Percentiles rank a stretch among this genome's conserved stretches.
Conservation (phyloP, 2,113 vertebrate species). For the Prunella himalayana region DNA sequence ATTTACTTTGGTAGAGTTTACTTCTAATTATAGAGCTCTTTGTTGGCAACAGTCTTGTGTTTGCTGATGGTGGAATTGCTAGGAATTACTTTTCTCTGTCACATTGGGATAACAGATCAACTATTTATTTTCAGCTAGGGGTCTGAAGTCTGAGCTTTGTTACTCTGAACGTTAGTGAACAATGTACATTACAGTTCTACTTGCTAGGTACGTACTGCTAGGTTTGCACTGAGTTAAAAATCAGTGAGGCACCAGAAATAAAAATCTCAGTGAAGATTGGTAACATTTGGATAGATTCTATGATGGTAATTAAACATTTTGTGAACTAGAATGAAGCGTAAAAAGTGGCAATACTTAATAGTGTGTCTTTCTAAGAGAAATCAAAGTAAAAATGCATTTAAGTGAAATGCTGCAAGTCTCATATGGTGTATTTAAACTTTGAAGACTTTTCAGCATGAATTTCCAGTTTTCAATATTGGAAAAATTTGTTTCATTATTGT, state of each 20-base stretch:
- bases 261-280: not conserved
- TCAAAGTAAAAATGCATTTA: not conserved
- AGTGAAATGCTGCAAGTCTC: not conserved
- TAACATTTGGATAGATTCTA: not conserved
- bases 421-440: not conserved
- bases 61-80: not conserved
- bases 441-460: not conserved
- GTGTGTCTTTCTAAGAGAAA: not conserved
- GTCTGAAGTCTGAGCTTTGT: not conserved
- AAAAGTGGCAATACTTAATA: not conserved
- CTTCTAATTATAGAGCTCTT: not conserved
- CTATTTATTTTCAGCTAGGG: not conserved
- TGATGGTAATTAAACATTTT: not conserved
- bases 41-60: not conserved
- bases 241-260: not conserved
- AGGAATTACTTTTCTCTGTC: not conserved
- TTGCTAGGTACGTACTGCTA: not conserved
- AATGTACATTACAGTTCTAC: not conserved
- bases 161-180: not conserved
- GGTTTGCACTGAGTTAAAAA: not conserved
- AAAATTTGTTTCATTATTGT: not conserved
- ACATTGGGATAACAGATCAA: not conserved
- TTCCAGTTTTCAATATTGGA: not conserved
- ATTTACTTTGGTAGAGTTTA: not conserved
- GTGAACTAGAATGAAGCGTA: rapidly evolving